Base-by-base conservation (phyloP, 1,140 invertebrate species). In the Hormaphis cornu region DNA sequence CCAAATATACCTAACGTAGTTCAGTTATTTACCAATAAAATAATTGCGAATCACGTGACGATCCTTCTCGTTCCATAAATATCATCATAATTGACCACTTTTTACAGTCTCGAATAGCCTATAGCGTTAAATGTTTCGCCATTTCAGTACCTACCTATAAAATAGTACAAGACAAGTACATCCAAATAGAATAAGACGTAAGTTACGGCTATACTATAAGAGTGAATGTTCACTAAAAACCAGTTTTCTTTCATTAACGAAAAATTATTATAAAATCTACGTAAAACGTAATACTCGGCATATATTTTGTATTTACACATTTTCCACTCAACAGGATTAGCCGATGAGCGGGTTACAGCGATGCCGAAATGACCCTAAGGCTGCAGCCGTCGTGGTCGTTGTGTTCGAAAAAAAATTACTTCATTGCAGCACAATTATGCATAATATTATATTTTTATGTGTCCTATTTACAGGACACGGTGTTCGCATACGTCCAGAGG, bases 381-480 rank as follows among this genome's bases (percentile, higher is more conserved):
- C 37, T n/a, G n/a, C n/a, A n/a, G n/a, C n/a, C n/a, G n/a, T n/a
- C n/a, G n/a, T n/a, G n/a, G n/a, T n/a, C n/a, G n/a, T n/a, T n/a
- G n/a, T n/a, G n/a, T n/a, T n/a, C n/a, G 18, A 18, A 16, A 20
- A 16, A 24, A 42, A 26, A 61, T 61, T 61, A 61, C 58, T 44
- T 61, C 40, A 61, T 40, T 16, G 12, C 18, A n/a, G 42, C 9
- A 3, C n/a, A 30, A 28, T 16, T 3, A 28, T n/a, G n/a, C n/a
- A n/a, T n/a, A n/a, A n/a, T n/a, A n/a, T n/a, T n/a, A n/a, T n/a
- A n/a, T 7, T 28, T 7, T 14, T 30, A 20, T 16, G 12, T 18
- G 58, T 61, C 40, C 37, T 61, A 44, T 37, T 61, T 61, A 35
- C 40, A 61, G 58, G 58, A 44, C 58, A 61, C 54, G 54, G 40